These are phyloP conservation scores for Harpagifer antarcticus DNA, from an alignment of 2,797 vertebrate genomes.

Conservation along the genomic window DNA sequence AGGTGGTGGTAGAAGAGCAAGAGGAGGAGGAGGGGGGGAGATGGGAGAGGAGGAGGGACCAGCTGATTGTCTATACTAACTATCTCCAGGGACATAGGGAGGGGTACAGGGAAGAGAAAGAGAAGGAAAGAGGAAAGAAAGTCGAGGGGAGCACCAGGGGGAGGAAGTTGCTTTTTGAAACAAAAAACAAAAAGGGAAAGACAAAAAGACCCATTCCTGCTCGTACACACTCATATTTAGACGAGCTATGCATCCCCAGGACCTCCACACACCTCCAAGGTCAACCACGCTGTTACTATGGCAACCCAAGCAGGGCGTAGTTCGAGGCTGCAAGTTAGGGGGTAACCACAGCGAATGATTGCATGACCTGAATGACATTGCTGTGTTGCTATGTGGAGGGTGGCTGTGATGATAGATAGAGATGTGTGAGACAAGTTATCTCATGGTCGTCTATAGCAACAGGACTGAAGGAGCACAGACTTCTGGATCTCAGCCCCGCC, in stretches of 20 bases:
- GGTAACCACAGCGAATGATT: conserved; percentile 64
- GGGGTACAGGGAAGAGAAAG: conserved; percentile 31
- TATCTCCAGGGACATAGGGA: conserved; percentile 65
- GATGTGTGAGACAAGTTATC: conserved; percentile 29
- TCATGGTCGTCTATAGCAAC: conserved; percentile 35
- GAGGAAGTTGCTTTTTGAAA: neutral
- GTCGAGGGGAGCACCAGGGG: neutral
- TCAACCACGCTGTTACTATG: conserved; percentile 69
- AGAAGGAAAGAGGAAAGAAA: conserved; percentile 29
- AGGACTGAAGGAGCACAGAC: conserved; percentile 40
- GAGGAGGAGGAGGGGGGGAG: conserved; percentile 21
- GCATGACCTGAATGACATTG: conserved; percentile 71
- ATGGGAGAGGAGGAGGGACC: conserved; percentile 52
- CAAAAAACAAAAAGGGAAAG: conserved; percentile 2
- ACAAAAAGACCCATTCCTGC: neutral
- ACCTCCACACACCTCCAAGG: conserved; percentile 68
- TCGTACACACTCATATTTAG: conserved; percentile 22
- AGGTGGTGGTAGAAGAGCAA: conserved; percentile 31
- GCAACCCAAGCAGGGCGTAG: conserved; percentile 67
- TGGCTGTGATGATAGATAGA: conserved; percentile 20
- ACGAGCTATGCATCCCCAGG: conserved; percentile 19
- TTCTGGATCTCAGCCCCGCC: conserved; percentile 30
- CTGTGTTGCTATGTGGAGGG: conserved; percentile 20
- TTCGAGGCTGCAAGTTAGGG: conserved; percentile 53
- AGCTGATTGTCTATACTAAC: conserved; percentile 68